These are phyloP conservation scores for Elaphurus davidianus DNA, from an alignment of 2,113 vertebrate genomes.

Conservation along the genomic window DNA sequence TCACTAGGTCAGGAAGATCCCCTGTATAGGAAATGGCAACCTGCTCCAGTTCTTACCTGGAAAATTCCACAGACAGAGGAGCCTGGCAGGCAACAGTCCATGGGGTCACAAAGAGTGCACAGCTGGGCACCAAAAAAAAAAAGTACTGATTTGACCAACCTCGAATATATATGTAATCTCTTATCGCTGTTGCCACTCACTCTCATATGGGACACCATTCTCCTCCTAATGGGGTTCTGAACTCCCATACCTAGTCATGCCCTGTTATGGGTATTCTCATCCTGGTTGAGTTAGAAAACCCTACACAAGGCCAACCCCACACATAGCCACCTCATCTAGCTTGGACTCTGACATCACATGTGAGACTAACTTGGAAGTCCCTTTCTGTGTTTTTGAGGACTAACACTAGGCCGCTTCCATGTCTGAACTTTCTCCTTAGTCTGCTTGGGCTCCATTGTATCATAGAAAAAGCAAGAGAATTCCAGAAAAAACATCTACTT, in stretches of 20 bases:
- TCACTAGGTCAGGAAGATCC: not conserved
- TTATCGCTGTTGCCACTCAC: not conserved
- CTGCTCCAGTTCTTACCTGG: not conserved
- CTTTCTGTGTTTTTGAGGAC: not conserved
- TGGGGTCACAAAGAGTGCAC: not conserved
- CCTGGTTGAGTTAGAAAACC: not conserved
- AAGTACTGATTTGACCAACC: not conserved
- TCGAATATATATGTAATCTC: not conserved
- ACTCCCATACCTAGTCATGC: not conserved
- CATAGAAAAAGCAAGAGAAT: not conserved
- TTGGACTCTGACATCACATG: not conserved
- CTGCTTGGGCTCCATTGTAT: not conserved
- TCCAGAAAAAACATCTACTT: not conserved
- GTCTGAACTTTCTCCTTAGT: not conserved
- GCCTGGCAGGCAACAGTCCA: not conserved
- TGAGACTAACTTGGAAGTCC: not conserved
- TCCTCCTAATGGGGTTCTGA: not conserved
- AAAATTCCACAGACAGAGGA: not conserved
- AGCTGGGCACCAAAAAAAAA: not conserved
- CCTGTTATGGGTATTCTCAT: not conserved
- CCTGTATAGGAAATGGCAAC: not conserved
- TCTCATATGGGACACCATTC: not conserved
- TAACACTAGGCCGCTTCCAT: not conserved
- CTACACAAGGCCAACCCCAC: too few relatives aligned
- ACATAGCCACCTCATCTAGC: not conserved